phyloP scores from a whole-genome alignment of 2,888 invertebrate genomes.

The Metallyticus violacea region DNA sequence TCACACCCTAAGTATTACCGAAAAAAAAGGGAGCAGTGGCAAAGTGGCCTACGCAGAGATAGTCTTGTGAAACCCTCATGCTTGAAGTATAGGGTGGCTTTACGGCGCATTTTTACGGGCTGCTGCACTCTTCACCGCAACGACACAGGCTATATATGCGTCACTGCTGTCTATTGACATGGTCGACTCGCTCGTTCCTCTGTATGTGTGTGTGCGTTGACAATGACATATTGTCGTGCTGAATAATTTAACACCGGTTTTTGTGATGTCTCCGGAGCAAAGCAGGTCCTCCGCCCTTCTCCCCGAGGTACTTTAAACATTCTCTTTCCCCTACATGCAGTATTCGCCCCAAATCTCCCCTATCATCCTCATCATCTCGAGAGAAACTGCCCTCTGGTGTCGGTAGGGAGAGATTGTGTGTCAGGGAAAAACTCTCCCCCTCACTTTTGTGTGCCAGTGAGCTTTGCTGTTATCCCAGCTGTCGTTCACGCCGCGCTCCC shows the following conservation, averaged over 20 bases:
- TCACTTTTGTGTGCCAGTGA: constrained; percentile 18
- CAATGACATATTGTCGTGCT: constrained; percentile 30
- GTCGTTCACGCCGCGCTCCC: constrained; percentile 8
- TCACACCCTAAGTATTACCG: background rate
- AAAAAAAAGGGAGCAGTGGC: background rate
- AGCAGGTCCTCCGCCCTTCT: background rate
- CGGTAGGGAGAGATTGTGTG: background rate
- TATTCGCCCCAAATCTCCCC: background rate
- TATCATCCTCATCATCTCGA: constrained; percentile 13
- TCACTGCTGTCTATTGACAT: constrained; percentile 19
- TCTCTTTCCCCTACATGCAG: background rate
- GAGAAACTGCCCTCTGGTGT: constrained; percentile 7
- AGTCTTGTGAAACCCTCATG: no score
- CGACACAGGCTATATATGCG: background rate
- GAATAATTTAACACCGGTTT: constrained; percentile 33
- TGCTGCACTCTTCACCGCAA: background rate
- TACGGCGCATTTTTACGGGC: background rate
- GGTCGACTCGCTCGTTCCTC: background rate
- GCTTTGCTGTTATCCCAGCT: constrained; percentile 26
- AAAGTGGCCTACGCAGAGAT: background rate
- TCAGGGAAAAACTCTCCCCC: background rate
- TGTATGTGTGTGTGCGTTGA: constrained; percentile 18
- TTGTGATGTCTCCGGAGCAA: constrained; percentile 20
- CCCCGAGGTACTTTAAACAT: background rate
- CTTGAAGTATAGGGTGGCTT: no score